These are phyloP conservation scores for Campopleginae sp. DNA, from an alignment of 2,888 invertebrate species.

Conservation along the genomic window DNA sequence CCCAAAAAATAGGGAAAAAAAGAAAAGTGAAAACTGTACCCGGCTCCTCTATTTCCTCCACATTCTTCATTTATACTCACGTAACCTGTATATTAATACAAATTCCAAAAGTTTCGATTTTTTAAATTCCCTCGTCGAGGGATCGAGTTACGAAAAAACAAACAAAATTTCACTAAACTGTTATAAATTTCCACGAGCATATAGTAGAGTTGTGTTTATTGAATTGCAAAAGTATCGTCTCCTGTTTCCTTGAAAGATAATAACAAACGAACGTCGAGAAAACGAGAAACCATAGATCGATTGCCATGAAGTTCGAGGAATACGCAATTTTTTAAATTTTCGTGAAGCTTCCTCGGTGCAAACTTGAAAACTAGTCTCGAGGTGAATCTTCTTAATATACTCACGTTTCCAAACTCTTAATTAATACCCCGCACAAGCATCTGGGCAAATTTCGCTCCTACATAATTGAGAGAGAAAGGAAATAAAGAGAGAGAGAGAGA, in stretches of 20 bases:
- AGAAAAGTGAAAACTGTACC: conserved; percentile 33
- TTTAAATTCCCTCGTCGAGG: background rate
- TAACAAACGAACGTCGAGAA: no score
- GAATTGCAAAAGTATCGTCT: background rate
- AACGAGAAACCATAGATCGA: no score
- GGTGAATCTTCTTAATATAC: conserved; percentile 34
- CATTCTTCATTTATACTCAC: conserved; percentile 28
- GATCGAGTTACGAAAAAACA: background rate
- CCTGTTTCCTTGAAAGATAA: no score
- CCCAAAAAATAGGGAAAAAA: conserved; percentile 6
- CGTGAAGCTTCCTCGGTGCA: background rate
- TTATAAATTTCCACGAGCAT: background rate
- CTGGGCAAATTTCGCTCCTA: conserved; percentile 50
- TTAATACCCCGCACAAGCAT: conserved; percentile 64
- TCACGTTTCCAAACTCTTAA: conserved; percentile 56
- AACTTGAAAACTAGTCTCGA: conserved; percentile 4
- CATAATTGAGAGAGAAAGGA: conserved; percentile 25
- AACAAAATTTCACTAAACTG: background rate
- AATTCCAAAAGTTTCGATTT: conserved; percentile 19
- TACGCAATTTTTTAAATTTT: background rate
- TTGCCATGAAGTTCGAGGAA: background rate
- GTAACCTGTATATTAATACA: conserved; percentile 19
- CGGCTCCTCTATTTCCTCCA: conserved; percentile 20
- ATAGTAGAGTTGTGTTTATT: background rate
- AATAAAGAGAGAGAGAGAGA: conserved; percentile 17